Conservation (phyloP, 92 coral and sea anemone genomes). For the Metridium senile region DNA sequence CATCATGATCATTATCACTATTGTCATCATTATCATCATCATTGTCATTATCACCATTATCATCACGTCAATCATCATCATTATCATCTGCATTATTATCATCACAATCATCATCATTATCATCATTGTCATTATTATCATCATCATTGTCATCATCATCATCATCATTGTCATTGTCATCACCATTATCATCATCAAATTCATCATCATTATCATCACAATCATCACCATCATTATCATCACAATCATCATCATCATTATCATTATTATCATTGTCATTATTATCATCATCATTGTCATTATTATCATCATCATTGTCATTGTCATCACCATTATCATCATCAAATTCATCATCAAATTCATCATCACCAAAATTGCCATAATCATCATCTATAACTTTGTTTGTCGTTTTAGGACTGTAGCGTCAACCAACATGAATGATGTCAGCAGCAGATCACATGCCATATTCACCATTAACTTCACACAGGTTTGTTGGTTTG, state of each 20-base stretch:
- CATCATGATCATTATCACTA: no score
- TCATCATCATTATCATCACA: no score
- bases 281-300: neutral
- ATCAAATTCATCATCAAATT: neutral
- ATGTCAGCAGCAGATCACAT: conserved; percentile 96
- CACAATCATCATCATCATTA: neutral
- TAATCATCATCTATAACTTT: no score
- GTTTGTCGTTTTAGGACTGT: conserved; percentile 65
- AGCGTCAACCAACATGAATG: conserved; percentile 99
- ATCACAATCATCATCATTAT: neutral
- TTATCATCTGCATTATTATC: neutral
- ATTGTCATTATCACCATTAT: neutral
- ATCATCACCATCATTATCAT: neutral
- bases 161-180: neutral
- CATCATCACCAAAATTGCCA: no score
- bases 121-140: neutral
- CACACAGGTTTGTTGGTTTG: conserved; percentile 75
- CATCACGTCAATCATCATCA: neutral
- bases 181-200: neutral
- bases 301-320: no score
- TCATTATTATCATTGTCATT: neutral
- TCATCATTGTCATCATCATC: neutral
- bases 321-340: neutral
- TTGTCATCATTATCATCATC: neutral
- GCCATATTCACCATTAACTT: conserved; percentile 94